These are phyloP conservation scores for Xanthorhoe designata DNA, from an alignment of 2,888 invertebrate species.

Conservation along the genomic window DNA sequence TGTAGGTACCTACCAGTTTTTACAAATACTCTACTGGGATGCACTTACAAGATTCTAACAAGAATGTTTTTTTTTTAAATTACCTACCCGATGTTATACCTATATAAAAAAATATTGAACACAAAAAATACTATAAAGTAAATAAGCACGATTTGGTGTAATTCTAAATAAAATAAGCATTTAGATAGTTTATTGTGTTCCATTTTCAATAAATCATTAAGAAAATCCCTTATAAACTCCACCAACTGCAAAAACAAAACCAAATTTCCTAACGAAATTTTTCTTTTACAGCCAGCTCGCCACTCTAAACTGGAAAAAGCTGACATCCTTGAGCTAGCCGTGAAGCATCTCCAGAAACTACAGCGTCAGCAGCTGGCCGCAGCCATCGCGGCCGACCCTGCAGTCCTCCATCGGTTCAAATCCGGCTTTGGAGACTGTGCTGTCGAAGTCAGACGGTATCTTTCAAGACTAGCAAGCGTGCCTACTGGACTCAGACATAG, in stretches of 20 bases:
- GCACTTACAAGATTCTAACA: constrained; percentile 43
- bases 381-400: constrained; percentile 93
- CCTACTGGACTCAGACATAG: constrained; percentile 85
- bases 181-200: not conserved
- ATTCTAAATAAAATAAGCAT: no score
- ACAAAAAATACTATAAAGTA: no score
- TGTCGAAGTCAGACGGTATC: constrained; percentile 91
- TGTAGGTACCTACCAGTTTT: not conserved
- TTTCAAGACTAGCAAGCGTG: constrained; percentile 88
- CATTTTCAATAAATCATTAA: not conserved
- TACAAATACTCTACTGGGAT: constrained; percentile 5
- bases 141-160: no score
- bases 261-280: constrained; percentile 21
- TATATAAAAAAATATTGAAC: no score
- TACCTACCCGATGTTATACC: no score
- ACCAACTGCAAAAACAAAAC: not conserved
- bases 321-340: constrained; percentile 97
- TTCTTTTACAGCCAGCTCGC: constrained; percentile 91
- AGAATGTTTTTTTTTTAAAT: constrained; percentile 26
- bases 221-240: not conserved
- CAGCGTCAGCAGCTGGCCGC: constrained; percentile 94
- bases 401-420: constrained; percentile 93
- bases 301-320: constrained; percentile 98
- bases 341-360: constrained; percentile 95
- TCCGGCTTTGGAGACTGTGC: constrained; percentile 96